These are phyloP conservation scores for Oncorhynchus nerka DNA, from an alignment of 2,113 vertebrate genomes.

Conservation along the genomic window DNA sequence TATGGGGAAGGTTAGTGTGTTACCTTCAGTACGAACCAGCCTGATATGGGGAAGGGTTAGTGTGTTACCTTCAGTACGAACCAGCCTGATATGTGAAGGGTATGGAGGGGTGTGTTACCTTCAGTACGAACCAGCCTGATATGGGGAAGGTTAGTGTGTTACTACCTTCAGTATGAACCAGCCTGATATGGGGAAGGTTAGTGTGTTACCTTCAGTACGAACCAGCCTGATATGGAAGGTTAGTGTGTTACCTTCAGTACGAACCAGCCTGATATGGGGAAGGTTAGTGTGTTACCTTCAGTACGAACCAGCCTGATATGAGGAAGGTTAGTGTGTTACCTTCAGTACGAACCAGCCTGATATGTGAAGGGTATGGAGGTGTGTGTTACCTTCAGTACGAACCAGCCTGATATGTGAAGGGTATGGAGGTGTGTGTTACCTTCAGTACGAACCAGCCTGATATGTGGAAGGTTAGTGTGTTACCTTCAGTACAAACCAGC, in stretches of 20 bases:
- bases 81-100: too few species aligned
- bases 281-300: constrained; percentile 68
- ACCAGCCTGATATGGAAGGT: constrained; percentile 70
- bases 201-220: too few species aligned
- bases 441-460: not conserved
- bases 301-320: too few species aligned
- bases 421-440: not conserved
- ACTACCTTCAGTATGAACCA: too few species aligned
- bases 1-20: too few species aligned
- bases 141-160: too few species aligned
- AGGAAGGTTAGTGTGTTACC: not conserved
- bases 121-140: too few species aligned
- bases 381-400: not conserved
- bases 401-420: not conserved
- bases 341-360: not conserved
- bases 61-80: too few species aligned
- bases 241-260: constrained; percentile 81
- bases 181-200: too few species aligned
- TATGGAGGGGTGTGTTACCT: too few species aligned
- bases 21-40: too few species aligned
- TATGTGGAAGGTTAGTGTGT: not conserved
- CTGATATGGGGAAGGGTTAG: too few species aligned
- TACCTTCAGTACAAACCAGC: not conserved
- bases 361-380: not conserved
- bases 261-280: constrained; percentile 89